Percentiles rank a stretch among this genome's conserved stretches.
These are phyloP conservation scores for Beroe ovata DNA, from an alignment of 37 sponge, comb jelly and placozoan genomes.

Conservation along the genomic window DNA sequence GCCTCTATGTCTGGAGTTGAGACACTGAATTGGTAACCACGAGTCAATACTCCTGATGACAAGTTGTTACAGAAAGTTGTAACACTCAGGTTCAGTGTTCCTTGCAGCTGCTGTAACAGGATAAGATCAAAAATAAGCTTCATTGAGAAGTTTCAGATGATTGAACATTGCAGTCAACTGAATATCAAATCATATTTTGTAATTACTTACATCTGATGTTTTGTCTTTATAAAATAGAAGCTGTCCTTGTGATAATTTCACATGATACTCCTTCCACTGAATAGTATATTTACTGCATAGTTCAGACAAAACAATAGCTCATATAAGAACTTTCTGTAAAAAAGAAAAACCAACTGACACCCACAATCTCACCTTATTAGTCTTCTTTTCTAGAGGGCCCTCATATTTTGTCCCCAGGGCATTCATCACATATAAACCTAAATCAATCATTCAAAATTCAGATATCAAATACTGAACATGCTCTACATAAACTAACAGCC, in stretches of 20 bases:
- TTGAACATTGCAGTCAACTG: too few relatives aligned
- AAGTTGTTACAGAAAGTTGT: constrained; percentile 57
- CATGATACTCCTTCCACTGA: constrained; percentile 64
- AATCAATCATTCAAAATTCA: too few relatives aligned
- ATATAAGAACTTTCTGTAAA: not conserved
- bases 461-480: too few relatives aligned
- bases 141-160: too few relatives aligned
- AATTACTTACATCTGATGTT: constrained; percentile 39
- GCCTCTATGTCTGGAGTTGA: constrained; percentile 32
- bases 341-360: too few relatives aligned
- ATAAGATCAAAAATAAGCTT: too few relatives aligned
- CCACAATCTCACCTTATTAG: constrained; percentile 43
- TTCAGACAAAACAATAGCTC: not conserved
- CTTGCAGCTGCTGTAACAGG: not conserved
- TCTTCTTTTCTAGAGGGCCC: constrained; percentile 58
- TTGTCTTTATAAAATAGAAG: constrained; percentile 48
- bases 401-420: constrained; percentile 26
- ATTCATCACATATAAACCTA: constrained; percentile 55
- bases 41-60: constrained; percentile 1
- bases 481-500: too few relatives aligned
- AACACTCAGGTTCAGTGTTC: constrained; percentile 42
- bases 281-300: not conserved
- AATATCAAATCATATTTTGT: not conserved
- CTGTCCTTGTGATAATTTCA: not conserved
- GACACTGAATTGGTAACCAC: constrained; percentile 53